Base-by-base conservation (phyloP, 37 sponge, comb jelly and placozoan species). In the Cliona cf. orientalis region DNA sequence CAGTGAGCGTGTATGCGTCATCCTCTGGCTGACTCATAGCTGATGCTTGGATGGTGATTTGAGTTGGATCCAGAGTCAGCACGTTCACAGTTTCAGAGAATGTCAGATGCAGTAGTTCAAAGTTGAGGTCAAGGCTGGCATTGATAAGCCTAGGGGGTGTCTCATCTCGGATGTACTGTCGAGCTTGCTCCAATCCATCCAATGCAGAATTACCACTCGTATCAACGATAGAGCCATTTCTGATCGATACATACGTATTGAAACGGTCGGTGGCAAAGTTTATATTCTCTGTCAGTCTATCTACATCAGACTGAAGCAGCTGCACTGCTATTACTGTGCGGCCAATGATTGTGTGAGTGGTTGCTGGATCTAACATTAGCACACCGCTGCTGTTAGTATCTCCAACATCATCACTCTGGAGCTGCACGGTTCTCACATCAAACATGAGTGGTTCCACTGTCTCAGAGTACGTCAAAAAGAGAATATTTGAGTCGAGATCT, bases 31-130 rank as follows among this genome's bases (percentile, higher is more conserved):
- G 45, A n/a, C 71, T 45, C 17, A 42, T 22, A 7, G 69, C 46
- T 25, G 43, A 34, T 23, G 79, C 72, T 76, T 95, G 95, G 23
- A 95, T 42, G n/a, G 83, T 85, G 29, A 95, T 77, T 45, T 69
- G 71, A 2, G 74, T 58, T 66, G 92, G 79, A 85, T 88, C 66
- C 32, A 95, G 71, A 19, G 88, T 55, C 12, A 38, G 29, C 21
- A 68, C 88, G 73, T 91, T 76, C 19, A 95, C 89, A 26, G 92
- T 91, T 49, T 95, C 95, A 28, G 89, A 85, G 72, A 95, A 95
- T 6, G 83, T 91, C 17, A 95, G 66, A 26, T 58, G 69, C 7
- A 91, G 75, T 0, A 73, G 41, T 2, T 66, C 64, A 28, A n/a
- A 5, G 34, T 88, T 88, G 58, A 95, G 46, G 42, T 95, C 95